Evolutionary conservation across 2,888 invertebrate species (phyloP), one percentile per base, ranked within the genome.

Genomic region (Macrosiphum euphorbiae): DNA sequence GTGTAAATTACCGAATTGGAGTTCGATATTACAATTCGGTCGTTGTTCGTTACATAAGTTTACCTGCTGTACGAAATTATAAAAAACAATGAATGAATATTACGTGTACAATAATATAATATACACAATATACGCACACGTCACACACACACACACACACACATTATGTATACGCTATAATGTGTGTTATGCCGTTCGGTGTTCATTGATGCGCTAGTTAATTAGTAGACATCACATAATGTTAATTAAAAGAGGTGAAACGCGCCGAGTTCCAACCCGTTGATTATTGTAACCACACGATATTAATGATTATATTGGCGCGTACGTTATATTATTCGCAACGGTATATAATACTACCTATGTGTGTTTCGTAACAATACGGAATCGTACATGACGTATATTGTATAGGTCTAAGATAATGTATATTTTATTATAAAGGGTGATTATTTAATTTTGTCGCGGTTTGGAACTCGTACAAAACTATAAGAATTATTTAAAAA

Each of bases 231-330:
- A 58, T 44, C 85, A 28, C 44, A 86, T 50, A 86, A 87, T 61
- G 20, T 28, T 92, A 92, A 92, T 92, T 92, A 92, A 92, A 86
- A 61, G 86, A 85, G 58, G 91, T 92, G 86, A 85, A 91, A 91
- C 44, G 44, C 28, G n/a, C 55, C 11, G 41, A n/a, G 86, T 92
- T 92, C 86, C 91, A 41, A 87, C n/a, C 61, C 58, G 58, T 61
- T 61, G 91, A 61, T 87, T 28, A 61, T 50, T 92, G 86, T 86
- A 61, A 92, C 91, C 86, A n/a, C 35, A 47, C 35, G 35, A 87
- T 92, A 86, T 61, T 58, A 61, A 87, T 86, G 16, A 92, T 61
- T 58, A 91, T 86, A 78, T 78, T 78, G 78, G 8, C 35, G 35
- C n/a, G 35, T 20, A 24, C 3, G 20, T 90, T 41, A 16, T 84